Percentiles rank a stretch among this genome's conserved stretches.
These are phyloP conservation scores for Acleris emargana DNA, from an alignment of 2,888 invertebrate genomes.

Conservation along the genomic window DNA sequence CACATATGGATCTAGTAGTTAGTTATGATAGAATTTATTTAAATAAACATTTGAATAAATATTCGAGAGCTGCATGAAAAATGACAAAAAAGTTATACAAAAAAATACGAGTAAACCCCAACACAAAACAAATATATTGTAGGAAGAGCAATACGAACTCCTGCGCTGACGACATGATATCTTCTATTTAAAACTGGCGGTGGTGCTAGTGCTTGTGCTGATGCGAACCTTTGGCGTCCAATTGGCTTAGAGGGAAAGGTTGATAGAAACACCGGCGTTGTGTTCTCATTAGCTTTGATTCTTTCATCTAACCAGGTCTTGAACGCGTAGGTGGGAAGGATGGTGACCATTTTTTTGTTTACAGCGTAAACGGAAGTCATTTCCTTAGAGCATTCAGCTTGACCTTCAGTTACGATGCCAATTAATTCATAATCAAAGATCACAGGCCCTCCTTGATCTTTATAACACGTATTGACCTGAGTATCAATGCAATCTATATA, in stretches of 20 bases:
- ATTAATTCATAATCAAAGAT: conserved; percentile 65
- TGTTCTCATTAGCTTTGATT: conserved; percentile 63
- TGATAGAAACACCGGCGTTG: conserved; percentile 46
- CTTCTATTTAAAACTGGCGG: no score
- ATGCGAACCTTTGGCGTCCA: neutral
- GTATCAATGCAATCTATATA: conserved; percentile 74
- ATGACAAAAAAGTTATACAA: no score
- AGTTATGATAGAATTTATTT: no score
- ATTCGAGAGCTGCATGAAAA: no score
- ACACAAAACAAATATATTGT: no score
- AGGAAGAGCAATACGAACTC: no score
- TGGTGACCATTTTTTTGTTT: conserved; percentile 62
- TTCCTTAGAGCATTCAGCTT: conserved; percentile 63
- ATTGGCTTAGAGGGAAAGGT: conserved; percentile 57
- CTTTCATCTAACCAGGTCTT: conserved; percentile 71
- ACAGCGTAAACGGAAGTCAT: conserved; percentile 62
- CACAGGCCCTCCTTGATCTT: conserved; percentile 69
- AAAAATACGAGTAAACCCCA: no score
- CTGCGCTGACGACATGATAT: no score
- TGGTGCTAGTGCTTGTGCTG: no score
- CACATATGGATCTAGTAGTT: no score
- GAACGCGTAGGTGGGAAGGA: conserved; percentile 65
- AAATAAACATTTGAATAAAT: no score
- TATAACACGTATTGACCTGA: conserved; percentile 69
- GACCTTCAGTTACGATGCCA: conserved; percentile 64